These are phyloP conservation scores for Camponotus pennsylvanicus DNA, from an alignment of 1,140 invertebrate genomes.

Conservation along the genomic window DNA sequence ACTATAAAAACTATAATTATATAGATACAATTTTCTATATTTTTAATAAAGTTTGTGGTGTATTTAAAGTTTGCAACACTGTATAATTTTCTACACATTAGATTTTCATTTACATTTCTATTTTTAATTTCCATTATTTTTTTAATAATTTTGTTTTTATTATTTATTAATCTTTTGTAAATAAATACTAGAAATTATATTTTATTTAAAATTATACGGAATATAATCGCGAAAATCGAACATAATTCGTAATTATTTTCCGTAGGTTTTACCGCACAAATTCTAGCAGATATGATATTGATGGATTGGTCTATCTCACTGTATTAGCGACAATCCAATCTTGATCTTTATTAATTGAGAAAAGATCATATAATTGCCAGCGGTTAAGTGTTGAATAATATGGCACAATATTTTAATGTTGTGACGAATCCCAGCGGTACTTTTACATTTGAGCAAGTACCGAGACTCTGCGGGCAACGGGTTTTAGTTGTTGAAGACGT, in stretches of 20 bases:
- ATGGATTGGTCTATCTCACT: slow-evolving; percentile 76
- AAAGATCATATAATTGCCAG: slow-evolving; percentile 70
- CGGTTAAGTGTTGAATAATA: slow-evolving; percentile 79
- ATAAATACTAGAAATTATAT: slow-evolving; percentile 20
- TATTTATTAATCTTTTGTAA: slow-evolving; percentile 19
- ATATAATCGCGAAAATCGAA: slow-evolving; percentile 5
- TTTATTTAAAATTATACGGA: slow-evolving; percentile 13
- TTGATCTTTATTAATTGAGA: slow-evolving; percentile 70
- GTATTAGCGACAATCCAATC: slow-evolving; percentile 71
- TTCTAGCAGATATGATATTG: slow-evolving; percentile 78
- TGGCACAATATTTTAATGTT: slow-evolving; percentile 85
- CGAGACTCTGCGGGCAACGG: slow-evolving; percentile 81
- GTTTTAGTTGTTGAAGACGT: slow-evolving; percentile 81
- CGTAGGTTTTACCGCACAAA: slow-evolving; percentile 77
- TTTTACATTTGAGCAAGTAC: slow-evolving; percentile 80
- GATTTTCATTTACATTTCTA: slow-evolving; percentile 26
- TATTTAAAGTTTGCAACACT: slow-evolving; percentile 23
- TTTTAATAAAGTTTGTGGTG: background rate
- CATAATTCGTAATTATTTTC: slow-evolving; percentile 72
- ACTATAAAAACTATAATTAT: background rate
- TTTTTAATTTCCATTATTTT: slow-evolving; percentile 44
- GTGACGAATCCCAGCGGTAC: slow-evolving; percentile 82
- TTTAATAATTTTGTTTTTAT: slow-evolving; percentile 13
- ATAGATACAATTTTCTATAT: background rate
- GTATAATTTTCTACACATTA: slow-evolving; percentile 2